Conservation (phyloP, 2,797 vertebrate species). For the Manis pentadactyla region DNA sequence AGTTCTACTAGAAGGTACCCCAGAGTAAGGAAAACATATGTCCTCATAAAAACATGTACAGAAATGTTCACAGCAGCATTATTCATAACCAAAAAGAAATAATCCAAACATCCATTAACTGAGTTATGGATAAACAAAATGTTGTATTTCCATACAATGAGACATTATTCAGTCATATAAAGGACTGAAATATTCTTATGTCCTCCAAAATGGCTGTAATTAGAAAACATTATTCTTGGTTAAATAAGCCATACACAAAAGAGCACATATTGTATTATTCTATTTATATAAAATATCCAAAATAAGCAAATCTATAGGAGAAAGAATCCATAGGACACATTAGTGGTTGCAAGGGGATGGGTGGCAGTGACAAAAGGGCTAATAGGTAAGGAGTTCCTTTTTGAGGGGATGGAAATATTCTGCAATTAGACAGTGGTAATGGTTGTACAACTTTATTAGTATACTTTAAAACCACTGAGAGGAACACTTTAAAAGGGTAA, state of each 20-base stretch:
- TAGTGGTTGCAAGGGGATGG: not conserved
- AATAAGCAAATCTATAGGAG: not conserved
- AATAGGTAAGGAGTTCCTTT: not conserved
- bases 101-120: not conserved
- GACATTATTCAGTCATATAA: not conserved
- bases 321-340: not conserved
- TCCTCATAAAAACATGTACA: slow-evolving; percentile 4
- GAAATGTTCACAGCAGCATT: not conserved
- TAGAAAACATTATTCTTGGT: not conserved
- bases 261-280: not conserved
- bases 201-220: not conserved
- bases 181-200: not conserved
- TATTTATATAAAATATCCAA: not conserved
- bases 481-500: not conserved
- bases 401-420: not conserved
- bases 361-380: not conserved
- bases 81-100: not conserved
- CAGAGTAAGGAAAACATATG: not conserved
- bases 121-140: slow-evolving; percentile 13
- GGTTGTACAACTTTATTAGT: not conserved
- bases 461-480: not conserved
- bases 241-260: not conserved
- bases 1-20: not conserved
- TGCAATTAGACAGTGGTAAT: not conserved
- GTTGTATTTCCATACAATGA: not conserved